These are phyloP conservation scores for Pachydiplax longipennis DNA, from an alignment of 2,888 invertebrate species.

Conservation along the genomic window DNA sequence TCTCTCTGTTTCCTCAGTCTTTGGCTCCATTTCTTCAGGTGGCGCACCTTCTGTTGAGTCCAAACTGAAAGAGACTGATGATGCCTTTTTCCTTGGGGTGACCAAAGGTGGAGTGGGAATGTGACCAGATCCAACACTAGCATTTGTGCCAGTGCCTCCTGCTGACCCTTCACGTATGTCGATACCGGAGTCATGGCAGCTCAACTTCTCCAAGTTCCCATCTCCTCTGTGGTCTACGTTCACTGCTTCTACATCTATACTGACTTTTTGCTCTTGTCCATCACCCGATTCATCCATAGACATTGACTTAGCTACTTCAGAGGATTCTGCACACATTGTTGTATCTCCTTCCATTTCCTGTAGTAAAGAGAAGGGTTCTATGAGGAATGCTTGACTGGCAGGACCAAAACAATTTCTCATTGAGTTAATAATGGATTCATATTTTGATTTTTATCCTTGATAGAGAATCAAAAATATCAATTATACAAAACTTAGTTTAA, in stretches of 20 bases:
- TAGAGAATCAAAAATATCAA: too few species aligned
- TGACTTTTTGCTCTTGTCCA: constrained; percentile 18
- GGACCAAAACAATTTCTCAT: too few species aligned
- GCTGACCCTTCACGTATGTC: constrained; percentile 46
- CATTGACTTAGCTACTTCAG: constrained; percentile 20
- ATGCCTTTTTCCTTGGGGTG: constrained; percentile 69
- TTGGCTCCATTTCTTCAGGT: constrained; percentile 55
- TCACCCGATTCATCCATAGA: constrained; percentile 11
- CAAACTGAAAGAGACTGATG: constrained; percentile 76
- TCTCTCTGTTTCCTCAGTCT: neutral
- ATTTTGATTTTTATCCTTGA: neutral
- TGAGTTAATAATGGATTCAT: too few species aligned
- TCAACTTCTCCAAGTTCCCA: constrained; percentile 77
- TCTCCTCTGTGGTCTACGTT: constrained; percentile 62
- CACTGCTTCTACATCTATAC: constrained; percentile 25
- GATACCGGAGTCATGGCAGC: constrained; percentile 84
- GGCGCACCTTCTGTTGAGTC: constrained; percentile 60
- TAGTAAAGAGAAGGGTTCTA: neutral
- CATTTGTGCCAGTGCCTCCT: constrained; percentile 26
- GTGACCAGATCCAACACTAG: neutral
- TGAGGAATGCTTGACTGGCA: too few species aligned
- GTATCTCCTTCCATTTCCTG: neutral
- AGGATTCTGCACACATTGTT: neutral
- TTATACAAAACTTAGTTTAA: too few species aligned
- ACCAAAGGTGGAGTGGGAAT: constrained; percentile 57